Evolutionary conservation across 23 tunicate genomes (phyloP), one percentile per base, ranked within the genome.

Genomic region (Clavelina lepadiformis): DNA sequence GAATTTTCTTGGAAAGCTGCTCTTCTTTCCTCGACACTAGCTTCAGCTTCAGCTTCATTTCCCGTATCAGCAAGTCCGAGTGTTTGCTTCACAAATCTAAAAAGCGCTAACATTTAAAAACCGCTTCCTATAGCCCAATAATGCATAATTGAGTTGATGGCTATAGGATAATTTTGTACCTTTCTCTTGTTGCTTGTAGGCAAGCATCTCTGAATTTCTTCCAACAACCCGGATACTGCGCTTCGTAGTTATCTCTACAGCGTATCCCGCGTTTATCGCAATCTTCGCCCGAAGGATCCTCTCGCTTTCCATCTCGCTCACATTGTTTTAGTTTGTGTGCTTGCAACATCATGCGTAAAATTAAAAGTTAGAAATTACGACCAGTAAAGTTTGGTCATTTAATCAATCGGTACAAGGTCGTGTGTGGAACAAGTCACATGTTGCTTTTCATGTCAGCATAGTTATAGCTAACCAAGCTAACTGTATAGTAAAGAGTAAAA

Each of bases 21-120:
- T 69, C 75, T 31, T 54, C 58, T 69, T 52, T 46, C n/a, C 22
- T 51, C 75, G 21, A 69, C 62, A 52, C 75, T 69, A 2, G 75
- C 63, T 32, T 69, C 75, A 3, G 75, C 75, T 35, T 69, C 75
- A 3, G 61, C 75, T 53, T 69, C 75, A 52, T 46, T 69, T 34
- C 63, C 75, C 3, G 61, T 51, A 6, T 23, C 30, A 7, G 51
- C 7, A 20, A 63, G 25, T 7, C 31, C 31, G 25, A 35, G 4
- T 6, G 36, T 35, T 35, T 33, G 36, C 32, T 58, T 58, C 5
- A 4, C 7, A 13, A 36, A 38, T 35, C 51, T 63, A 44, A 44
- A 44, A 44, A 15, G 15, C 11, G 11, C 15, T 44, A 44, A 44
- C 11, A 44, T 44, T 44, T 11, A 44, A 44, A 44, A 44, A 44